A percentile compares a stretch with the other conserved stretches of the same genome.
phyloP scores from a whole-genome alignment of 2,797 vertebrate genomes.

The Varecia variegata region DNA sequence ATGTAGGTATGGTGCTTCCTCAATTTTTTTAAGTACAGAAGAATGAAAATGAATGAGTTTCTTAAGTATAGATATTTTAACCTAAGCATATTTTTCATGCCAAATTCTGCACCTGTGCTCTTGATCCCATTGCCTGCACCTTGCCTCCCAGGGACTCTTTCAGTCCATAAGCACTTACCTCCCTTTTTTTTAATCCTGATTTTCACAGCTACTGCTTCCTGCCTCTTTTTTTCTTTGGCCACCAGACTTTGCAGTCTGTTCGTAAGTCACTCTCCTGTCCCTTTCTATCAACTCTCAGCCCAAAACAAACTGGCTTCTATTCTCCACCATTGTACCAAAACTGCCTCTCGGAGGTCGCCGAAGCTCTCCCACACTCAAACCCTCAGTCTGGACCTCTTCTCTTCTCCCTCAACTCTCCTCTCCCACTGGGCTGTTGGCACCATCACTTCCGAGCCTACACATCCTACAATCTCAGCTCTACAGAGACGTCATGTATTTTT shows the following conservation, averaged over 20 bases:
- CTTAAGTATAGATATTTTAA: not conserved
- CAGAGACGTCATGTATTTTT: rapidly evolving
- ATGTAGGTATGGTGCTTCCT: not conserved
- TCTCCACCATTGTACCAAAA: not conserved
- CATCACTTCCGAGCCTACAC: not conserved
- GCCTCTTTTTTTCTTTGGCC: not conserved
- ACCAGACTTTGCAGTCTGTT: not conserved
- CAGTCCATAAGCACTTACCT: not conserved
- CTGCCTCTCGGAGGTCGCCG: rapidly evolving
- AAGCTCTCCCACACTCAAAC: not conserved
- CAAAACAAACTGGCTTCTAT: not conserved
- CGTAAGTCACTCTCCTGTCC: not conserved
- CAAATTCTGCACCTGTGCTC: not conserved
- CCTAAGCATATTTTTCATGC: not conserved
- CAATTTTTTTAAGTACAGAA: not conserved
- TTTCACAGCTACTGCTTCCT: not conserved
- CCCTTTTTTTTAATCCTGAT: not conserved
- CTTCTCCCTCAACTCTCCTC: not conserved
- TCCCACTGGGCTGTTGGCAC: too few relatives aligned
- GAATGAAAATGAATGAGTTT: not conserved
- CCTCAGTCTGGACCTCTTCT: not conserved
- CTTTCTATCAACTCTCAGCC: not conserved
- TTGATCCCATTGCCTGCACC: not conserved
- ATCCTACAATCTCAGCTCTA: not conserved
- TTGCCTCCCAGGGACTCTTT: not conserved